Base-by-base conservation (phyloP, 2,888 invertebrate species). In the Orchesellides sinensis region DNA sequence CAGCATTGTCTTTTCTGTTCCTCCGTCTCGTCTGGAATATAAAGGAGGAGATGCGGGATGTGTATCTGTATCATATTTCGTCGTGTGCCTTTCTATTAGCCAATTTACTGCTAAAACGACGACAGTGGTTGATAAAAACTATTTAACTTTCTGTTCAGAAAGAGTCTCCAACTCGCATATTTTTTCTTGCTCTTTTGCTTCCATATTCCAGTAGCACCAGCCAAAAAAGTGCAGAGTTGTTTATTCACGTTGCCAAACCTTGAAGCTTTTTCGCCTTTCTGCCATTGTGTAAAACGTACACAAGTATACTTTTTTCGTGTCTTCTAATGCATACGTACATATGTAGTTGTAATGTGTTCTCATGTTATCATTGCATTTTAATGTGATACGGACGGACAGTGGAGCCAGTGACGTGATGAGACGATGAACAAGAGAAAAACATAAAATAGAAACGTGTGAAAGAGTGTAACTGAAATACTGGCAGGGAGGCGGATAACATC, bases 391-490 rank as follows among this genome's bases (percentile, higher is more conserved):
- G 80, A 80, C 56, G 80, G 80, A 80, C 80, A 80, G 65, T 80
- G 80, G 80, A 80, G 80, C 80, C 80, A 73, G 80, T 80, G 80
- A 80, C 80, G 80, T 68, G 63, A 63, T 52, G 23, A n/a, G 19
- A 32, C 5, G 10, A 40, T n/a, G 2, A 40, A 40, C 40, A 40
- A n/a, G 21, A 45, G 23, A 56, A 49, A 27, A 19, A 40, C 32
- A 63, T n/a, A 8, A 25, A 19, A n/a, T 5, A 68, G 21, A 73
- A 59, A 73, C 27, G 49, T 27, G 40, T 45, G 63, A 21, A 61
- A 21, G n/a, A n/a, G n/a, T n/a, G n/a, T n/a, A n/a, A 19, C 23
- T 54, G 54, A 54, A 21, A 21, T 14, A 54, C 54, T 23, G 23
- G 17, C 10, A 61, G 21, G 27, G 32, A 61, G 35, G 61, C 61